Conservation (phyloP, 1,140 invertebrate genomes). For the Meloidogyne chitwoodi region DNA sequence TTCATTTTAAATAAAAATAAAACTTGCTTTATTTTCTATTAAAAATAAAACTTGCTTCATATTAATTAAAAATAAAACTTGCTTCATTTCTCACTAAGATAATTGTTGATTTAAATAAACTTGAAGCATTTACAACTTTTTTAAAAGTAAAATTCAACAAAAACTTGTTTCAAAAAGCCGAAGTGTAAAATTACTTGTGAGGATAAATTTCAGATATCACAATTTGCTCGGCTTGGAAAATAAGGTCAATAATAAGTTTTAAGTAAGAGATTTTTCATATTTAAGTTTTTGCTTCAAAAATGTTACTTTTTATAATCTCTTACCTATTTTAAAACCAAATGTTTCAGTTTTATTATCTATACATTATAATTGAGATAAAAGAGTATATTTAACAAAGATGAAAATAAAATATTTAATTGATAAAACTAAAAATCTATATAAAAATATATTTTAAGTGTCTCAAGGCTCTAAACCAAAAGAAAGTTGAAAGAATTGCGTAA, state of each 20-base stretch:
- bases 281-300: not conserved
- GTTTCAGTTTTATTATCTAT: no score
- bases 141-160: not conserved
- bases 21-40: no score
- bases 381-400: no score
- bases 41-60: no score
- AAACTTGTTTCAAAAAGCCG: not conserved
- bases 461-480: not conserved
- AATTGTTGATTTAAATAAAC: no score
- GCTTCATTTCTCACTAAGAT: no score
- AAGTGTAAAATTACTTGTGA: not conserved
- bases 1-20: not conserved
- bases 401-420: no score
- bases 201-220: not conserved
- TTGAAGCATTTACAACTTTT: not conserved
- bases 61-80: no score
- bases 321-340: no score
- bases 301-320: no score
- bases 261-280: not conserved
- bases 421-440: not conserved
- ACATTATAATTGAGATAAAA: no score
- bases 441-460: not conserved
- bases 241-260: not conserved
- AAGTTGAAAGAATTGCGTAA: not conserved
- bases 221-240: not conserved